These are phyloP conservation scores for Callocephalon fimbriatum DNA, from an alignment of 2,113 vertebrate species.

Conservation along the genomic window DNA sequence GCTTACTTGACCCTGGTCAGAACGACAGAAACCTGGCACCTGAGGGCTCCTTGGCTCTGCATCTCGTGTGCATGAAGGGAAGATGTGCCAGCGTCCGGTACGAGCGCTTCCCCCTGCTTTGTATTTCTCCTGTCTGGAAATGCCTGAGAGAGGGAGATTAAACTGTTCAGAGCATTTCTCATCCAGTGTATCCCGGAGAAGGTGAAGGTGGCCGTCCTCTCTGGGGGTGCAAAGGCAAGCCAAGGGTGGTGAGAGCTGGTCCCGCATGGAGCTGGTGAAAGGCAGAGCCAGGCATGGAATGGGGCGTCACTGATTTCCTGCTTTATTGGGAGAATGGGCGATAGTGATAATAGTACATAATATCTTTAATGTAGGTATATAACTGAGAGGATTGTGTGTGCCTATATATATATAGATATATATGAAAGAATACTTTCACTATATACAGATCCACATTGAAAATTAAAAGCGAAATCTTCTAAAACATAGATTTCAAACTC, in stretches of 20 bases:
- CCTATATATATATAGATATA: not conserved
- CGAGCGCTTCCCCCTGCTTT: rapidly evolving
- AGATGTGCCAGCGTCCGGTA: not conserved
- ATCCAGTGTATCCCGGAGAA: not conserved
- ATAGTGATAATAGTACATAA: not conserved
- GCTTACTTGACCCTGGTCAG: not conserved
- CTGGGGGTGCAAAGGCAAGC: not conserved
- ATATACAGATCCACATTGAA: not conserved
- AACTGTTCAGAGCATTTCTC: not conserved
- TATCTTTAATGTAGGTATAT: not conserved
- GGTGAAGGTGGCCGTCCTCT: too few relatives aligned
- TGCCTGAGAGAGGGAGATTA: not conserved
- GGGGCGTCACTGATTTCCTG: not conserved
- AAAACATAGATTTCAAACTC: not conserved
- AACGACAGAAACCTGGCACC: not conserved
- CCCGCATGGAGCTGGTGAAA: not conserved
- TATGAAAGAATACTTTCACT: not conserved
- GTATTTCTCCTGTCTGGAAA: not conserved
- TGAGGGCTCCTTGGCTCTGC: not conserved
- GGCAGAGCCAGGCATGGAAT: not conserved
- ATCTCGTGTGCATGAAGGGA: not conserved
- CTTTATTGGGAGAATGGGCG: not conserved
- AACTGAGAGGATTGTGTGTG: not conserved
- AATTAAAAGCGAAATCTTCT: not conserved
- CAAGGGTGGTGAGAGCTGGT: not conserved